Percentiles rank a stretch among this genome's conserved stretches.
Evolutionary conservation across 2,797 vertebrate genomes (phyloP).

Genomic region (Malacoctenus gilli): DNA sequence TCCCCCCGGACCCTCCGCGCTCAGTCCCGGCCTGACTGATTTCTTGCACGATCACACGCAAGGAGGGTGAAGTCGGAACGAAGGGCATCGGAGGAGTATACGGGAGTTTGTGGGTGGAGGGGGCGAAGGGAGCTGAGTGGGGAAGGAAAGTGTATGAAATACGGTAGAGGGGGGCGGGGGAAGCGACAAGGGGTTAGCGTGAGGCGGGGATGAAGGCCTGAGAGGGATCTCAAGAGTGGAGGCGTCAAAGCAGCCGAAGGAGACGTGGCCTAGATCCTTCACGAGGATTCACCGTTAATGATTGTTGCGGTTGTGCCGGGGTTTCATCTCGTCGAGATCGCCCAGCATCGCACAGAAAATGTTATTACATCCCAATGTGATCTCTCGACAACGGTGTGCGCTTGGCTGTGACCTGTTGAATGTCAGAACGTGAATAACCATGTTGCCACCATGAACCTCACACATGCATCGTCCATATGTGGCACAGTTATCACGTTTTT

Average conservation of each 20-base stretch:
- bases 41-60: slow-evolving; percentile 18
- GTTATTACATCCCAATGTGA: slow-evolving; percentile 17
- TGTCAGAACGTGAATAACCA: too few species aligned
- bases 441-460: too few species aligned
- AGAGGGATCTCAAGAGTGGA: slow-evolving; percentile 27
- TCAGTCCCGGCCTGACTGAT: slow-evolving; percentile 15
- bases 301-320: slow-evolving; percentile 26
- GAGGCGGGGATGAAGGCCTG: slow-evolving; percentile 10
- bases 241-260: slow-evolving; percentile 42
- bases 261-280: slow-evolving; percentile 66
- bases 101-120: slow-evolving; percentile 10
- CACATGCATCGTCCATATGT: too few species aligned
- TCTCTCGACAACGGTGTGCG: background rate
- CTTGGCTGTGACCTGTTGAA: background rate
- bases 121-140: slow-evolving; percentile 3
- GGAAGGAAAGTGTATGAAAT: too few species aligned
- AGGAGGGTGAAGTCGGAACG: slow-evolving; percentile 1
- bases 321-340: slow-evolving; percentile 54
- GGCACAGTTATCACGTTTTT: too few species aligned
- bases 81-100: background rate
- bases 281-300: slow-evolving; percentile 61
- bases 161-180: too few species aligned
- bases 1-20: slow-evolving; percentile 31
- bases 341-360: slow-evolving; percentile 18
- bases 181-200: background rate